Base-by-base conservation (phyloP, 2,113 vertebrate genomes). In the Misgurnus anguillicaudatus region DNA sequence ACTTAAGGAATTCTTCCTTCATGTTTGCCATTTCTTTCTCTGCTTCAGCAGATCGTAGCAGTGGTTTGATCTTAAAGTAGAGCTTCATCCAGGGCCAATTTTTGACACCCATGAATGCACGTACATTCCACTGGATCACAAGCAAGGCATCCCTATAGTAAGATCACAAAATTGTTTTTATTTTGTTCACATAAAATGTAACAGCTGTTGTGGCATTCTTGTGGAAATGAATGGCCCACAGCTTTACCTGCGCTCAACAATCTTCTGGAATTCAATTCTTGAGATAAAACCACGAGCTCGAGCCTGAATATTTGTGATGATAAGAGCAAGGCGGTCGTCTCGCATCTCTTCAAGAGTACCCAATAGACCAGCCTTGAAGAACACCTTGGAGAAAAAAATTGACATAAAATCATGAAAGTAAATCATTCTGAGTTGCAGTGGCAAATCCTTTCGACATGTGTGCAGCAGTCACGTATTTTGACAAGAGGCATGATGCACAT, bases 31-130 rank as follows among this genome's bases (percentile, higher is more conserved):
- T 94, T 80, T 95, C 94, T 82, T 95, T 95, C 85, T 95, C 94
- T 0, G 90, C 91, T 82, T 95, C 94, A 0, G 94, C 94, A 0
- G 91, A 91, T 86, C 91, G 94, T 67, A 95, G n/a, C 83, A 95
- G 67, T 0, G 94, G 94, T 4, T 95, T 94, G 86, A 95, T 94
- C 90, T 95, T 95, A 87, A 95, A 95, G 85, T 89, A 95, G 38
- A 95, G 91, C 78, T 92, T 95, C 94, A 95, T 95, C 94, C 94
- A 95, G 0, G 94, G 94, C 94, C 94, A 95, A 55, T 95, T 94
- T 86, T 95, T 95, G 80, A 95, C 94, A 0, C 90, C 91, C 94
- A 95, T 95, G 85, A 95, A 95, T 53, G 94, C 92, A 17, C 94
- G 85, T n/a, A 95, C 77, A 79, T 95, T 94, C 91, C 92, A 94